Evolutionary conservation across 2,113 vertebrate genomes (phyloP).

Genomic region (Leucopsar rothschildi): DNA sequence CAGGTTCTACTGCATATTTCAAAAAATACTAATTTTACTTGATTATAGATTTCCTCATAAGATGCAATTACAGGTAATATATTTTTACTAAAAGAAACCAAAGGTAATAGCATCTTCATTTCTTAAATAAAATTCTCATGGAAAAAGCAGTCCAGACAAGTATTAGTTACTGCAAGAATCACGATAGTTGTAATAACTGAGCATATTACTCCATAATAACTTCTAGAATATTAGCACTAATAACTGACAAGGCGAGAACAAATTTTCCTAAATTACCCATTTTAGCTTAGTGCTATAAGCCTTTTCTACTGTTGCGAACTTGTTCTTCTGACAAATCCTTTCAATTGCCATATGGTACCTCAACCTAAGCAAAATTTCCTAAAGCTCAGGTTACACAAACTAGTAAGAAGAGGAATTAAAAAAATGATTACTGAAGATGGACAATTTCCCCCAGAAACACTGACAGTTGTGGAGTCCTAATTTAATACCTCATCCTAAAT

Average conservation of each 20-base stretch:
- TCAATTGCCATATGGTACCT: neutral
- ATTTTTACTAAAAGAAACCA: neutral
- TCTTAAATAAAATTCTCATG: neutral
- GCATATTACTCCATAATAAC: neutral
- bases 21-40: neutral
- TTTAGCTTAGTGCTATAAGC: neutral
- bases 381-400: neutral
- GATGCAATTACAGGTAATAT: neutral
- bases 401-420: neutral
- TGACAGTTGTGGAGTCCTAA: neutral
- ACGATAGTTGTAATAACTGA: neutral
- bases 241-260: neutral
- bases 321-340: neutral
- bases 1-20: neutral
- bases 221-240: neutral
- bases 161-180: neutral
- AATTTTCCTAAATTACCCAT: neutral
- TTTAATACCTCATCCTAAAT: neutral
- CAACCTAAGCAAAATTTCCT: neutral
- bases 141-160: neutral
- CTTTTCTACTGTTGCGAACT: neutral
- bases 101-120: neutral
- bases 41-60: neutral
- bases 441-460: neutral
- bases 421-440: neutral